These are phyloP conservation scores for Oxyruncus cristatus DNA, from an alignment of 2,113 vertebrate species.

Conservation along the genomic window DNA sequence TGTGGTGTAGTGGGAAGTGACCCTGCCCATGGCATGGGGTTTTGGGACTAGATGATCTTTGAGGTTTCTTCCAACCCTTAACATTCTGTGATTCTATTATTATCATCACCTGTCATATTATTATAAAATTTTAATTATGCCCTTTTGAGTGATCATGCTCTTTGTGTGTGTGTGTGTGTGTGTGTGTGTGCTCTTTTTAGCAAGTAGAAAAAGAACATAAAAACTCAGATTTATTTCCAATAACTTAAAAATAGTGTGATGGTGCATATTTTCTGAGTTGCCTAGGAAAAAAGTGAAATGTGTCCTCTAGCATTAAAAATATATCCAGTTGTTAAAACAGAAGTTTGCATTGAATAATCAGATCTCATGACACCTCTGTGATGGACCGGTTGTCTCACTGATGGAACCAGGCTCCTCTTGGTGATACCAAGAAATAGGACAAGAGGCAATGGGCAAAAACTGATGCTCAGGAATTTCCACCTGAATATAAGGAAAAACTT, in stretches of 20 bases:
- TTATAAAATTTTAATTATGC: background rate
- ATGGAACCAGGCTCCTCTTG: fast-evolving
- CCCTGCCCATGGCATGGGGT: background rate
- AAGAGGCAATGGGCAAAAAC: background rate
- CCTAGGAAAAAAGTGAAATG: background rate
- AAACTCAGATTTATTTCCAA: background rate
- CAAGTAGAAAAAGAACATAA: background rate
- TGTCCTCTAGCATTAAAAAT: background rate
- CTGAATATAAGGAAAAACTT: background rate
- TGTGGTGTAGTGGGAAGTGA: background rate
- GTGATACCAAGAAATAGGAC: background rate
- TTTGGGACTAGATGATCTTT: background rate
- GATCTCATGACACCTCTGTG: background rate
- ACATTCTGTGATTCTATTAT: background rate
- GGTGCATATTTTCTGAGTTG: background rate
- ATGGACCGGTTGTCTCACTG: fast-evolving
- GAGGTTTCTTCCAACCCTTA: background rate
- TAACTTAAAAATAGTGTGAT: background rate
- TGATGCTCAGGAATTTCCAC: background rate
- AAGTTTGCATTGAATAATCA: fast-evolving
- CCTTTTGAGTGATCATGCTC: background rate
- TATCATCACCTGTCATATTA: background rate
- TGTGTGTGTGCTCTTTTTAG: too few relatives aligned
- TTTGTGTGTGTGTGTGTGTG: too few relatives aligned
- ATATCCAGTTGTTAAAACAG: background rate